Conservation (phyloP, 2,797 vertebrate genomes). For the Etheostoma perlongum region DNA sequence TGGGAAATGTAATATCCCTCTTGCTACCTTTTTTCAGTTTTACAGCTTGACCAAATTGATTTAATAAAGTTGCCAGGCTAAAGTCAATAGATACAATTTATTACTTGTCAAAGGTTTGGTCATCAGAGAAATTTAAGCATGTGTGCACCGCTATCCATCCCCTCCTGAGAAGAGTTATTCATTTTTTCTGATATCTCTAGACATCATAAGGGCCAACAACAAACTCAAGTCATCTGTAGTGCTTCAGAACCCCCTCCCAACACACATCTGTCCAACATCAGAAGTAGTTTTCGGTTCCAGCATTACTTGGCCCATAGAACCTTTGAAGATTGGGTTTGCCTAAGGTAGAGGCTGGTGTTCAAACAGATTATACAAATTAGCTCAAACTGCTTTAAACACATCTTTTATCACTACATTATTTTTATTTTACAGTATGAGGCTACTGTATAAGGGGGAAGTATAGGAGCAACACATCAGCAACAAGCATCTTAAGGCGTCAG, state of each 20-base stretch:
- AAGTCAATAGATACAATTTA: conserved; percentile 23
- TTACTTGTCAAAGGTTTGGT: conserved; percentile 39
- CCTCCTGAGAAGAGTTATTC: background rate
- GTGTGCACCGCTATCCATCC: background rate
- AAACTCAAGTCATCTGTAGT: background rate
- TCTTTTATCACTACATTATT: background rate
- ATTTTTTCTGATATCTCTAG: background rate
- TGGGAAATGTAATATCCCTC: conserved; percentile 16
- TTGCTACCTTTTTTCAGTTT: conserved; percentile 2
- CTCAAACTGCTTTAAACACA: background rate
- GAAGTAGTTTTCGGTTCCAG: no score
- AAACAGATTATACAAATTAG: background rate
- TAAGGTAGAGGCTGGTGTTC: background rate
- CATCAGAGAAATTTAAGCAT: conserved; percentile 15
- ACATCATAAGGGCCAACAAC: background rate
- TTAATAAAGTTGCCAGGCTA: conserved; percentile 20
- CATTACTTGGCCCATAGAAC: background rate
- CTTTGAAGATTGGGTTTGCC: background rate
- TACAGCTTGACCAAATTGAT: conserved; percentile 19
- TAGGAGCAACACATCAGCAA: background rate
- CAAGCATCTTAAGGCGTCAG: background rate
- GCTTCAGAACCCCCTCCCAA: background rate
- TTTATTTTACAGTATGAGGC: no score
- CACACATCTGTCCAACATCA: no score
- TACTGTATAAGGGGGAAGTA: no score